Percentiles rank a stretch among this genome's conserved stretches.
Conservation (phyloP, 2,797 vertebrate species). For the Sphenodon punctatus region DNA sequence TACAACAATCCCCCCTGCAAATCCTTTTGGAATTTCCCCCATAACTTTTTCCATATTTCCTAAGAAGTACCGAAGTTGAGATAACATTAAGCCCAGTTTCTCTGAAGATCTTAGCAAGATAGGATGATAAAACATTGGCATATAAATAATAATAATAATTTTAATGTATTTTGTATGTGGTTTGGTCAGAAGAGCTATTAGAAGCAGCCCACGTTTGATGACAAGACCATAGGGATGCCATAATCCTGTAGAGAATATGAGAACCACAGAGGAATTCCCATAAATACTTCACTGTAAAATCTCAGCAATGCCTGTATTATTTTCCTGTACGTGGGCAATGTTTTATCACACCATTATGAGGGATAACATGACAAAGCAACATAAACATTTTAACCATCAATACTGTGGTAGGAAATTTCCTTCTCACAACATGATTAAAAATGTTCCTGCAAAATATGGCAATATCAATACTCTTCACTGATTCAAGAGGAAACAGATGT, state of each 20-base stretch:
- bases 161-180: background rate
- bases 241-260: background rate
- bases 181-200: background rate
- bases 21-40: too few species aligned
- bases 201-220: background rate
- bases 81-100: rapidly evolving
- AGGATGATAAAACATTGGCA: background rate
- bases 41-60: too few species aligned
- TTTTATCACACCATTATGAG: background rate
- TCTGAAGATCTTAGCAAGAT: rapidly evolving
- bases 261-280: conserved; percentile 1
- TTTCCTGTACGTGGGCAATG: background rate
- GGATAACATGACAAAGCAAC: conserved; percentile 14
- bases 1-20: too few species aligned
- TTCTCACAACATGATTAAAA: conserved; percentile 51
- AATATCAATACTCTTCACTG: conserved; percentile 33
- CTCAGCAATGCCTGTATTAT: background rate
- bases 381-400: conserved; percentile 32
- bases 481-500: conserved; percentile 48
- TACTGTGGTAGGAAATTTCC: conserved; percentile 8
- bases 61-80: background rate
- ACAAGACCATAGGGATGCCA: background rate
- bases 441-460: conserved; percentile 34
- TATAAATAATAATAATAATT: too few species aligned
- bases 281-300: conserved; percentile 11